phyloP scores from a whole-genome alignment of 2,797 vertebrate genomes.

The Tapera naevia region DNA sequence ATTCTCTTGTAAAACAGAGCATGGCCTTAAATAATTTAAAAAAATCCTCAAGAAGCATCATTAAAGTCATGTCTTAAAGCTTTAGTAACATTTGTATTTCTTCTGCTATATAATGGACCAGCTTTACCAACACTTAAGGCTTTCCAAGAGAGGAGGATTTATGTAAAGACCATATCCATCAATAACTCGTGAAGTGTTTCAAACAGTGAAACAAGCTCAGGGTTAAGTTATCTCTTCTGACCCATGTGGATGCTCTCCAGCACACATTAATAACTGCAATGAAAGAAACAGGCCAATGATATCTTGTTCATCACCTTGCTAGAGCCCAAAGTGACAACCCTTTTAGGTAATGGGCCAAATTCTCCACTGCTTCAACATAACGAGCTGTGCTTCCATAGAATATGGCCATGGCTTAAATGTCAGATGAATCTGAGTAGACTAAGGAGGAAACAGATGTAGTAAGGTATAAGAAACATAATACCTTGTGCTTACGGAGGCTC shows the following conservation, averaged over 20 bases:
- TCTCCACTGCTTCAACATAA: not conserved
- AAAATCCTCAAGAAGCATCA: not conserved
- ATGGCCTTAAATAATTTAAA: not conserved
- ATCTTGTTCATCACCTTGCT: not conserved
- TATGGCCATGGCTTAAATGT: not conserved
- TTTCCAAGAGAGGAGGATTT: not conserved
- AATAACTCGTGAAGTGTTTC: not conserved
- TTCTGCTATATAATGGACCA: not conserved
- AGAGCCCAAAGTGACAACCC: not conserved
- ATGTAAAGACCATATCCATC: not conserved
- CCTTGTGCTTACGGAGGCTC: constrained; percentile 97
- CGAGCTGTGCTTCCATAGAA: not conserved
- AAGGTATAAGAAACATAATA: constrained; percentile 87
- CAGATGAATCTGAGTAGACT: not conserved
- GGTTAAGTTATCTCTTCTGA: not conserved
- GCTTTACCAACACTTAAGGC: not conserved
- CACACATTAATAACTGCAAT: not conserved
- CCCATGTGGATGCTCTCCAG: not conserved
- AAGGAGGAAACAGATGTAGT: constrained; percentile 69
- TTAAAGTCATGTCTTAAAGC: not conserved
- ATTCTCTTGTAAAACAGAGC: not conserved
- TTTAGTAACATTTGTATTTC: not conserved
- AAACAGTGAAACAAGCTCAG: not conserved
- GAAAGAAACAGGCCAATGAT: not conserved
- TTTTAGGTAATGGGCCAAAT: not conserved